These are phyloP conservation scores for Molorchus minor DNA, from an alignment of 2,888 invertebrate genomes.

Conservation along the genomic window DNA sequence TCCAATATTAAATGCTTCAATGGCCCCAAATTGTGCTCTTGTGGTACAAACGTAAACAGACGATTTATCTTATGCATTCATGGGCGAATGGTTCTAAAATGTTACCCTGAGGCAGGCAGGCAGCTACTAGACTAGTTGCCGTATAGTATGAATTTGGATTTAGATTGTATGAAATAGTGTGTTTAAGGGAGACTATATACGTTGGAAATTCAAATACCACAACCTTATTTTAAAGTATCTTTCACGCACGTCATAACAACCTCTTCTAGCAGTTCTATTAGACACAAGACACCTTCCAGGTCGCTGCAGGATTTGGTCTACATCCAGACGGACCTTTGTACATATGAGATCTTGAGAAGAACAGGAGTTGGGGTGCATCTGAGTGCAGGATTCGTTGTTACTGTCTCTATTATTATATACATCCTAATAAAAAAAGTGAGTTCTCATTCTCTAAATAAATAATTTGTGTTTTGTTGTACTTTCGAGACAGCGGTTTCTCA, in stretches of 20 bases:
- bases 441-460: slow-evolving; percentile 40
- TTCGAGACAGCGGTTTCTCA: slow-evolving; percentile 51
- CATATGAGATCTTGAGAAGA: slow-evolving; percentile 27
- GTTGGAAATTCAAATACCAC: slow-evolving; percentile 43
- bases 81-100: not conserved
- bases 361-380: slow-evolving; percentile 23
- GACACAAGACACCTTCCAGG: slow-evolving; percentile 23
- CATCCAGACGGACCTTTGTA: slow-evolving; percentile 21
- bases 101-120: not conserved
- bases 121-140: no score
- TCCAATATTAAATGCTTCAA: not conserved
- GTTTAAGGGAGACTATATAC: slow-evolving; percentile 23
- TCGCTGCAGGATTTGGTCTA: slow-evolving; percentile 30
- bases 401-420: slow-evolving; percentile 25
- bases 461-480: slow-evolving; percentile 55
- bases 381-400: slow-evolving; percentile 37
- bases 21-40: slow-evolving; percentile 10
- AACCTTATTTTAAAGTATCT: slow-evolving; percentile 46
- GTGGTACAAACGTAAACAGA: not conserved
- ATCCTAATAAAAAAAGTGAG: slow-evolving; percentile 32
- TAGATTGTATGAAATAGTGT: slow-evolving; percentile 51
- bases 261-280: slow-evolving; percentile 38
- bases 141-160: no score
- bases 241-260: slow-evolving; percentile 50
- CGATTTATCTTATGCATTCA: not conserved